Percentiles rank a stretch among this genome's conserved stretches.
Conservation (phyloP, 2,888 invertebrate species). For the Adineta ricciae region DNA sequence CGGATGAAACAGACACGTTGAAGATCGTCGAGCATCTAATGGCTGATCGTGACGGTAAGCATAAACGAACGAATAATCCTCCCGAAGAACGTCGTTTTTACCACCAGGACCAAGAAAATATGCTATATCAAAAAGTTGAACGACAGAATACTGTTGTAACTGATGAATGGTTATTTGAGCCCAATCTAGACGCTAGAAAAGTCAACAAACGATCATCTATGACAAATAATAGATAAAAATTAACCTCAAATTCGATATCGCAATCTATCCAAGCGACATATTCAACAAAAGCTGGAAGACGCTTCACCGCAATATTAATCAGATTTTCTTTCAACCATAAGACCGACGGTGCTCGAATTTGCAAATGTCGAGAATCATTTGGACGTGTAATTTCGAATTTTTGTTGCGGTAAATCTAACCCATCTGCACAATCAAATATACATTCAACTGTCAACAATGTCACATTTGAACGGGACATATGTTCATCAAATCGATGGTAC, state of each 20-base stretch:
- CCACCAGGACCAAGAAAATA: neutral
- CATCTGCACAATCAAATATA: neutral
- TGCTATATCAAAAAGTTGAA: neutral
- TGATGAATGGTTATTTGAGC: neutral
- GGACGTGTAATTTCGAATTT: neutral
- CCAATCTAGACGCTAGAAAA: neutral
- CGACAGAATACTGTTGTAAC: neutral
- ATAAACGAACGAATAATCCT: constrained; percentile 15
- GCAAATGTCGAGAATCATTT: constrained; percentile 1
- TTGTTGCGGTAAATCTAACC: neutral
- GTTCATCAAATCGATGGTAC: constrained; percentile 12
- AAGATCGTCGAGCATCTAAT: neutral
- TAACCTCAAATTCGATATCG: constrained; percentile 2
- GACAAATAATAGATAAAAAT: neutral
- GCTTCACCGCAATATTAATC: neutral
- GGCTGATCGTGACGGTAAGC: neutral
- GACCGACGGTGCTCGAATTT: neutral
- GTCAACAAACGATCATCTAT: neutral
- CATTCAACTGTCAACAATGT: constrained; percentile 12
- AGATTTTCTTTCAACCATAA: constrained; percentile 12
- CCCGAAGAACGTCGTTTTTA: neutral
- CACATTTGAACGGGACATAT: neutral
- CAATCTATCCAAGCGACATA: neutral
- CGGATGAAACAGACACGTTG: neutral
- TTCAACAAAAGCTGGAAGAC: neutral